Percentiles rank a stretch among this genome's conserved stretches.
These are phyloP conservation scores for Barbus barbus DNA, from an alignment of 2,113 vertebrate species.

Conservation along the genomic window DNA sequence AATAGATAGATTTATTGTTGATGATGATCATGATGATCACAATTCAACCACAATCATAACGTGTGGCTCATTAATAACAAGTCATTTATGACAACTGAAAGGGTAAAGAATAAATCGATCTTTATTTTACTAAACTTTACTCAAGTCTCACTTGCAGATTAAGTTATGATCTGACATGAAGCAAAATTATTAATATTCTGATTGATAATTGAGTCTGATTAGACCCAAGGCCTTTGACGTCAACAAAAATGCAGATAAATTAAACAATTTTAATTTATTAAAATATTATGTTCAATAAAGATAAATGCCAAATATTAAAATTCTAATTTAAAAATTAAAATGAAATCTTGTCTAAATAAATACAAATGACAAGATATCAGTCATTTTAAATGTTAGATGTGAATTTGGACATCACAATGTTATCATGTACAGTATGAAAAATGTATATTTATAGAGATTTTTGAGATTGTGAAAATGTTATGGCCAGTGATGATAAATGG, in stretches of 20 bases:
- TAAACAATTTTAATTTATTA: not conserved
- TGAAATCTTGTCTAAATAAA: not conserved
- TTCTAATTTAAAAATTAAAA: not conserved
- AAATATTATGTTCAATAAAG: not conserved
- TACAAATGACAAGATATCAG: not conserved
- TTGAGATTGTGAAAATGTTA: not conserved
- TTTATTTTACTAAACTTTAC: not conserved
- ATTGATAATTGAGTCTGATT: not conserved
- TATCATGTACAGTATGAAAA: too few relatives aligned
- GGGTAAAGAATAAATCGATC: not conserved
- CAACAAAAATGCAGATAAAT: not conserved
- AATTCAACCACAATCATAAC: constrained; percentile 14
- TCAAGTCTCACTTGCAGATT: not conserved
- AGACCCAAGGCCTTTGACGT: not conserved
- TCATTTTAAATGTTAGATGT: not conserved
- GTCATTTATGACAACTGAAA: not conserved
- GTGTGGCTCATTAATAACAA: not conserved
- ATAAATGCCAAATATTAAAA: not conserved
- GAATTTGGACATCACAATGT: not conserved
- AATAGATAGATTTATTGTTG: not conserved
- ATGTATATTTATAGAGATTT: too few relatives aligned
- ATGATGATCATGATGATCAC: not conserved
- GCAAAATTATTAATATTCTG: not conserved
- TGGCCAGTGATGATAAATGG: not conserved
- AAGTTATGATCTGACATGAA: not conserved